phyloP scores from a whole-genome alignment of 1,140 invertebrate species.

The Hylyphantes graminicola region DNA sequence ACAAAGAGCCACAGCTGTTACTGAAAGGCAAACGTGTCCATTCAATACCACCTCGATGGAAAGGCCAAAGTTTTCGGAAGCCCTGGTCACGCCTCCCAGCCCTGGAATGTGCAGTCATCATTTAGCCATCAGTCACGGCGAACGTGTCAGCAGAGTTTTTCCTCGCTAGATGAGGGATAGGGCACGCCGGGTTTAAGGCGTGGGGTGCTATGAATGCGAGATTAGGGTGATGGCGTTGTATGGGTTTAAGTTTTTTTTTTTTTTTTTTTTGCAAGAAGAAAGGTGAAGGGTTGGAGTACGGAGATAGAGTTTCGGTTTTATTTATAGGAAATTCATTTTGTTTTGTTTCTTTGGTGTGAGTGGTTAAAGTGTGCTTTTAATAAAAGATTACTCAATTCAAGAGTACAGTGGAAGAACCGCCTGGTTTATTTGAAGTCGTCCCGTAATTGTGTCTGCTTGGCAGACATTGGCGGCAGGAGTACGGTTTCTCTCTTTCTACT shows the following conservation, averaged over 20 bases:
- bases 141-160: conserved; percentile 41
- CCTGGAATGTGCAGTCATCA: conserved; percentile 46
- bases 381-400: no score
- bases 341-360: no score
- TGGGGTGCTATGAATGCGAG: conserved; percentile 28
- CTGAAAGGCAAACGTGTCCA: conserved; percentile 55
- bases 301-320: no score
- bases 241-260: background rate
- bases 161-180: background rate
- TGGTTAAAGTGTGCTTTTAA: no score
- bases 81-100: background rate
- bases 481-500: no score
- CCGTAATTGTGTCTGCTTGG: no score
- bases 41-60: conserved; percentile 47
- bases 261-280: no score
- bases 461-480: no score
- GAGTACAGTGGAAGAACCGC: no score
- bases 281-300: no score
- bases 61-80: conserved; percentile 39
- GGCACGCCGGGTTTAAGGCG: background rate
- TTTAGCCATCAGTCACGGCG: conserved; percentile 47
- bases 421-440: no score
- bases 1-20: conserved; percentile 42
- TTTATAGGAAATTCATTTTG: no score
- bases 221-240: background rate